phyloP scores from a whole-genome alignment of 92 coral and sea anemone genomes.

The Nematostella vectensis region DNA sequence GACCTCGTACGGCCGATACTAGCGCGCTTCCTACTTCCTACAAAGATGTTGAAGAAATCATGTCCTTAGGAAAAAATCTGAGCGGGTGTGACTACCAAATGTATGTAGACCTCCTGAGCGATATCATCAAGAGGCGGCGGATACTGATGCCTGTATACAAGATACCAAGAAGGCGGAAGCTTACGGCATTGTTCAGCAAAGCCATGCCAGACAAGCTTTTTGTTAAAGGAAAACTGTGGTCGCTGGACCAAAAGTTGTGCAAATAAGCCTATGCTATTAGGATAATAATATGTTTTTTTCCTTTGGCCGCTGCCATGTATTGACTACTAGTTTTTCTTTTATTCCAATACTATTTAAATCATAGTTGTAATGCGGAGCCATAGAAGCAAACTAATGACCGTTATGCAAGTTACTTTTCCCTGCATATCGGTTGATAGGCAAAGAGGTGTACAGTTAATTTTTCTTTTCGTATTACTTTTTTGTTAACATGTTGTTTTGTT shows the following conservation, averaged over 20 bases:
- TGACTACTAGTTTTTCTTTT: no score
- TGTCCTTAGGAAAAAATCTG: conserved; percentile 1
- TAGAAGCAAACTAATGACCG: no score
- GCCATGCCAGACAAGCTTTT: conserved; percentile 9
- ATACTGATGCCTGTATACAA: neutral
- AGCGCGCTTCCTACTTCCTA: neutral
- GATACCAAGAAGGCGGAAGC: neutral
- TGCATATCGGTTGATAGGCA: no score
- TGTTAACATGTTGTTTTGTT: no score
- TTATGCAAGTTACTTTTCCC: no score
- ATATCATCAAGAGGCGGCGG: conserved; percentile 4
- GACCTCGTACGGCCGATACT: conserved; percentile 1
- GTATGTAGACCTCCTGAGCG: conserved; percentile 5
- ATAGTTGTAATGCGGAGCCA: no score
- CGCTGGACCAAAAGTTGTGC: neutral
- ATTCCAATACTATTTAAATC: no score
- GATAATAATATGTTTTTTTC: no score
- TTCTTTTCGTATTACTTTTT: no score
- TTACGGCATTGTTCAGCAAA: conserved; percentile 9
- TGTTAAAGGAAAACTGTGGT: conserved; percentile 7
- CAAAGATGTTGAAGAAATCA: conserved; percentile 2
- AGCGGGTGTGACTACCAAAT: conserved; percentile 3
- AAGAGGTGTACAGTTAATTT: no score
- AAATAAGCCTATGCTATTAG: no score
- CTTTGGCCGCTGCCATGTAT: no score